Conservation (phyloP, 2,888 invertebrate genomes). For the Idaea straminata region DNA sequence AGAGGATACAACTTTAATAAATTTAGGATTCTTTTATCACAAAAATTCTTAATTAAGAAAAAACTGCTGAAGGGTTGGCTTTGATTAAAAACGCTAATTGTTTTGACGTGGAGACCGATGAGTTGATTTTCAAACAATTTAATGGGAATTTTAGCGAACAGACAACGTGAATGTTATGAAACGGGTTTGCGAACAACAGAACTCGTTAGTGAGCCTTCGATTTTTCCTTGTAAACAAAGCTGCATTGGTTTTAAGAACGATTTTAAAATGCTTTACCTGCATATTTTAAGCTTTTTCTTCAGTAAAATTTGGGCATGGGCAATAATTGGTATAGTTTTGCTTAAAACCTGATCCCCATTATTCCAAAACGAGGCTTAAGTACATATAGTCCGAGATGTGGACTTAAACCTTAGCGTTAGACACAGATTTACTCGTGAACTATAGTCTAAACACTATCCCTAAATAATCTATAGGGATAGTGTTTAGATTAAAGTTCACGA, state of each 20-base stretch:
- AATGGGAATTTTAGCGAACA: conserved; percentile 35
- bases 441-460: too few species aligned
- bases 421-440: too few species aligned
- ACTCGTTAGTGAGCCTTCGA: conserved; percentile 52
- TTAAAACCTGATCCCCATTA: too few species aligned
- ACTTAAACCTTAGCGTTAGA: too few species aligned
- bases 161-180: conserved; percentile 35
- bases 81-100: conserved; percentile 51
- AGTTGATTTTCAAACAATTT: conserved; percentile 53
- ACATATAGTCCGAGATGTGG: too few species aligned
- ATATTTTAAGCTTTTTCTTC: too few species aligned
- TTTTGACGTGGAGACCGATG: conserved; percentile 44
- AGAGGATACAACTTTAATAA: conserved; percentile 17
- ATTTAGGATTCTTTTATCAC: conserved; percentile 29
- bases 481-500: too few species aligned
- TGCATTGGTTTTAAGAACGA: conserved; percentile 39
- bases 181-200: conserved; percentile 32
- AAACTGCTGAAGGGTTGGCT: conserved; percentile 39
- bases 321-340: too few species aligned
- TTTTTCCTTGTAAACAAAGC: conserved; percentile 54
- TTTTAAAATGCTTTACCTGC: not conserved
- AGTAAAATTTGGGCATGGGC: too few species aligned
- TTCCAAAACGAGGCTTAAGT: too few species aligned
- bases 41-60: conserved; percentile 34
- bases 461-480: too few species aligned